A percentile compares a stretch with the other conserved stretches of the same genome.
Evolutionary conservation across 2,797 vertebrate genomes (phyloP).

Genomic region (Mionectes olivaceus): DNA sequence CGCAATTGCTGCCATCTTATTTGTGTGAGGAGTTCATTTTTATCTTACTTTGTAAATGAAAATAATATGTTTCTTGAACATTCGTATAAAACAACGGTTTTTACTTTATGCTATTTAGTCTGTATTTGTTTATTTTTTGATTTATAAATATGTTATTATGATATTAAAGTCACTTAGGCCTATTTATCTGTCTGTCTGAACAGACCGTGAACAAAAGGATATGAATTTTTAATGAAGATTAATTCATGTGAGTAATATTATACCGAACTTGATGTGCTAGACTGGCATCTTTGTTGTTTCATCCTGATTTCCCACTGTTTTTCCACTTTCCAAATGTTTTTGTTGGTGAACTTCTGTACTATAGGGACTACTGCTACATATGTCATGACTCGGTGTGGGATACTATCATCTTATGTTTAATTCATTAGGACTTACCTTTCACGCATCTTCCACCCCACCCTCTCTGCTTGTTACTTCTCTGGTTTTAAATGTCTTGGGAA

Average conservation of each 20-base stretch:
- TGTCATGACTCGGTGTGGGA: not conserved
- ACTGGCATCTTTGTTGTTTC: not conserved
- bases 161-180: not conserved
- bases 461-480: not conserved
- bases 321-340: not conserved
- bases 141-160: not conserved
- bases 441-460: not conserved
- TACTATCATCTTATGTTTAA: not conserved
- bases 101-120: not conserved
- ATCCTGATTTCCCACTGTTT: not conserved
- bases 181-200: not conserved
- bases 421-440: not conserved
- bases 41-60: not conserved
- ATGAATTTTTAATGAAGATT: not conserved
- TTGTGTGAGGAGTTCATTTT: not conserved
- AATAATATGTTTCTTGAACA: not conserved
- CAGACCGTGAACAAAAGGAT: not conserved
- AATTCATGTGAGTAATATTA: not conserved
- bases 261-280: not conserved
- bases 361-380: not conserved
- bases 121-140: not conserved
- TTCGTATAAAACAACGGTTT: not conserved
- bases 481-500: not conserved
- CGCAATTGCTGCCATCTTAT: not conserved
- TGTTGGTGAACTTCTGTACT: not conserved